A percentile compares a stretch with the other conserved stretches of the same genome.
Conservation (phyloP, 2,888 invertebrate species). For the Pseudococcus longispinus region DNA sequence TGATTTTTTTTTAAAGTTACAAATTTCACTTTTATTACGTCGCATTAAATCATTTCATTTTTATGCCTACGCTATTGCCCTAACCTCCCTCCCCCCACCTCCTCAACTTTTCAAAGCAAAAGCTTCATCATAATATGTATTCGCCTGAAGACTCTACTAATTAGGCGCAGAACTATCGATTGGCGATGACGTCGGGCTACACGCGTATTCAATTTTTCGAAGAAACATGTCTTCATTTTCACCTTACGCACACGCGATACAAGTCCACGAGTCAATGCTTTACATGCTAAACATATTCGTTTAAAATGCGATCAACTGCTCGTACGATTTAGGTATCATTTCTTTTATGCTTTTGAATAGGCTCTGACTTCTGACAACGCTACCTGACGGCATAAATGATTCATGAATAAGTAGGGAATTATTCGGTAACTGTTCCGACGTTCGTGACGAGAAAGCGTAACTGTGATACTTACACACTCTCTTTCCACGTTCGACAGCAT, state of each 20-base stretch:
- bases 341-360: slow-evolving; percentile 30
- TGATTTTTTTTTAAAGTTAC: no score
- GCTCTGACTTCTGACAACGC: neutral
- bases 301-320: neutral
- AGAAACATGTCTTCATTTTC: neutral
- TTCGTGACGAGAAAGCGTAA: slow-evolving; percentile 36
- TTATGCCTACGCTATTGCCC: no score
- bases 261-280: neutral
- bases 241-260: neutral
- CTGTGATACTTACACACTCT: neutral
- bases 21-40: no score
- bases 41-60: no score
- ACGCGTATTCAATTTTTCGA: no score
- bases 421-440: slow-evolving; percentile 37
- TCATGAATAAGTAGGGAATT: slow-evolving; percentile 32
- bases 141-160: no score
- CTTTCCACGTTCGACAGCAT: neutral
- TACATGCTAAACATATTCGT: neutral
- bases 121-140: no score
- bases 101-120: no score
- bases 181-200: no score
- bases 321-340: neutral
- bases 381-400: slow-evolving; percentile 35
- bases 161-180: no score
- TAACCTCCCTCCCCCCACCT: no score